phyloP scores from a whole-genome alignment of 2,888 invertebrate species.

The Dryobotodes eremita region DNA sequence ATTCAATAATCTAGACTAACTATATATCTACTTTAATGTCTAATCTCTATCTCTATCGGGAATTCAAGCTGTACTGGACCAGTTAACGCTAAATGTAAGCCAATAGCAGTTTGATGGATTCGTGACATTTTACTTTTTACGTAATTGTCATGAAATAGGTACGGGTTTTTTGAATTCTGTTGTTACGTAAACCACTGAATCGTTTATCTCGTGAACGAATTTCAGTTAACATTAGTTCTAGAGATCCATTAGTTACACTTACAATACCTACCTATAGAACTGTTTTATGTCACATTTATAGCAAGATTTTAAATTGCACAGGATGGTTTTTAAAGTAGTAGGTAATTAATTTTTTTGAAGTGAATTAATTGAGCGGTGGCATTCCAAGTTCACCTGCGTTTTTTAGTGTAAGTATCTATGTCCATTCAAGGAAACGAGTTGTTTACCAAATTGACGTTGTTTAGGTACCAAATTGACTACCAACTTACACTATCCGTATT shows the following conservation, averaged over 20 bases:
- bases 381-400: not conserved
- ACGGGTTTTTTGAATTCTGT: slow-evolving; percentile 17
- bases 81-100: slow-evolving; percentile 37
- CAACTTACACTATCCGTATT: no score
- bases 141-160: not conserved
- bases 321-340: slow-evolving; percentile 35
- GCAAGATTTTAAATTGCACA: slow-evolving; percentile 52
- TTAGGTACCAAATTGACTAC: no score
- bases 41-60: slow-evolving; percentile 7
- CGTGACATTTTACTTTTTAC: slow-evolving; percentile 5
- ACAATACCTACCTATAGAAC: slow-evolving; percentile 22
- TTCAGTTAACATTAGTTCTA: slow-evolving; percentile 39
- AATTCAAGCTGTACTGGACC: slow-evolving; percentile 47
- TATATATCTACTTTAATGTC: not conserved
- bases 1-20: not conserved
- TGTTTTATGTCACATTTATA: slow-evolving; percentile 39
- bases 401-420: not conserved
- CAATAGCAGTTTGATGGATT: slow-evolving; percentile 29
- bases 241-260: slow-evolving; percentile 47
- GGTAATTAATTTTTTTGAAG: no score
- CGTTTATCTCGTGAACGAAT: slow-evolving; percentile 14
- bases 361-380: slow-evolving; percentile 41
- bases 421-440: not conserved
- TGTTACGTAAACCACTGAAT: slow-evolving; percentile 7
- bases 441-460: not conserved